These are phyloP conservation scores for Hozukius guyotensis DNA, from an alignment of 2,797 vertebrate species.

Conservation along the genomic window DNA sequence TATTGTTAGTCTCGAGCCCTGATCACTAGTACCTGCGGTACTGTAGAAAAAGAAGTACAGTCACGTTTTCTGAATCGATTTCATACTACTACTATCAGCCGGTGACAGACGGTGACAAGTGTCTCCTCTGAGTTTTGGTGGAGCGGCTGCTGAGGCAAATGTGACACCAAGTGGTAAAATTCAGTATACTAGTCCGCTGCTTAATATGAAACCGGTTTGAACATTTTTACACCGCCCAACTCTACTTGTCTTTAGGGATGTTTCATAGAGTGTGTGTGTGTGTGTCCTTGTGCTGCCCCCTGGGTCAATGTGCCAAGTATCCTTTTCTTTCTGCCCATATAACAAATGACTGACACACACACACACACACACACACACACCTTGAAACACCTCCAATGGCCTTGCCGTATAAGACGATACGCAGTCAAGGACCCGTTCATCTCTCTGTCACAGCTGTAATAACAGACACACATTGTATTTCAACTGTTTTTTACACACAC, in stretches of 20 bases:
- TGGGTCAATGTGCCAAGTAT: slow-evolving; percentile 14
- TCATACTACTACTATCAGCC: no score
- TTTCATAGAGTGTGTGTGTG: neutral
- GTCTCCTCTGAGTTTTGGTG: neutral
- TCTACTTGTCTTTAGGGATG: neutral
- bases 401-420: slow-evolving; percentile 2
- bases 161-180: neutral
- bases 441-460: slow-evolving; percentile 24
- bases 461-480: slow-evolving; percentile 1
- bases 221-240: neutral
- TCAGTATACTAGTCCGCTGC: neutral
- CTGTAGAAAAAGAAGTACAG: no score
- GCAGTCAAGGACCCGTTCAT: slow-evolving; percentile 31
- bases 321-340: slow-evolving; percentile 5
- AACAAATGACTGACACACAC: slow-evolving; percentile 16
- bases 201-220: neutral
- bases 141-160: neutral
- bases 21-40: no score
- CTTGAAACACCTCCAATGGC: neutral
- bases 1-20: no score
- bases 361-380: neutral
- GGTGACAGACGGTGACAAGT: no score
- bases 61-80: no score
- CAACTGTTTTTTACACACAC: neutral
- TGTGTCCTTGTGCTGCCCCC: slow-evolving; percentile 14